Percentiles rank a stretch among this genome's conserved stretches.
These are phyloP conservation scores for Sterrhoptilus dennistouni DNA, from an alignment of 2,113 vertebrate species.

Conservation along the genomic window DNA sequence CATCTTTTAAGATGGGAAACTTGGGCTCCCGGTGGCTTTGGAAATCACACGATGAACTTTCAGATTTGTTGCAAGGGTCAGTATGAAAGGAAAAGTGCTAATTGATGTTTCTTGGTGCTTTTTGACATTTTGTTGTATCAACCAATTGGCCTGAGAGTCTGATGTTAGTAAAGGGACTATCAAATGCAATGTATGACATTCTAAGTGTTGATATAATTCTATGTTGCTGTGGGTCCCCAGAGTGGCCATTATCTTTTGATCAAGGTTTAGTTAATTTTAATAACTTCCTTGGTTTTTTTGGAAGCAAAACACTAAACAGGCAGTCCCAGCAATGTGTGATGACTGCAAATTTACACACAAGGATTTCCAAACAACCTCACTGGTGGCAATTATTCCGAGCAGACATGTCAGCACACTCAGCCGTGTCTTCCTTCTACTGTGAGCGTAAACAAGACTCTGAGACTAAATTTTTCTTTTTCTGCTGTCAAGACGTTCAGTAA, in stretches of 20 bases:
- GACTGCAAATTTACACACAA: not conserved
- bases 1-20: not conserved
- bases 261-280: not conserved
- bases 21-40: not conserved
- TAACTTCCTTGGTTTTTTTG: not conserved
- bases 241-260: not conserved
- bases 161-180: not conserved
- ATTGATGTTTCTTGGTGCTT: not conserved
- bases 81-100: not conserved
- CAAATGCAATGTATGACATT: not conserved
- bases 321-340: not conserved
- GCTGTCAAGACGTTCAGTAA: not conserved
- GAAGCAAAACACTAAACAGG: not conserved
- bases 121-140: not conserved
- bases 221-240: not conserved
- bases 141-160: not conserved
- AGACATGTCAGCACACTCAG: not conserved
- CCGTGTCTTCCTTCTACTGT: not conserved
- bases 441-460: rapidly evolving
- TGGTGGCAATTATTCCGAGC: rapidly evolving
- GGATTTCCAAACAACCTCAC: not conserved
- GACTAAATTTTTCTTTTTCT: not conserved
- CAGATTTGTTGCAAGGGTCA: not conserved
- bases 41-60: not conserved
- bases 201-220: not conserved